Evolutionary conservation across 2,888 invertebrate genomes (phyloP).

Genomic region (Mesochorus sp.): DNA sequence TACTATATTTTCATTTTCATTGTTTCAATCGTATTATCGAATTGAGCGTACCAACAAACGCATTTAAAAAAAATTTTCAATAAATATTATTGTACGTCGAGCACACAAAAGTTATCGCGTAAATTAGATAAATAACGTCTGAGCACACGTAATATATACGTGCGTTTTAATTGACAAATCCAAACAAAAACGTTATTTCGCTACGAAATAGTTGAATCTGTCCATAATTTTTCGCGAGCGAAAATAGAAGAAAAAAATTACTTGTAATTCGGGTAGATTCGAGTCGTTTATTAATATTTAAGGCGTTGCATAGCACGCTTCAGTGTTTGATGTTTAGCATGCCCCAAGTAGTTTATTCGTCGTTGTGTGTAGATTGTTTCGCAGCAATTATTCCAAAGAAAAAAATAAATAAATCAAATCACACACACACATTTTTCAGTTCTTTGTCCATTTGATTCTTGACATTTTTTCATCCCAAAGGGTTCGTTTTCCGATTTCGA

Average conservation of each 20-base stretch:
- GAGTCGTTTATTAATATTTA: constrained; percentile 15
- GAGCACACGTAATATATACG: not conserved
- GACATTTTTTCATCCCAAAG: not conserved
- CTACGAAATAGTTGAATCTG: not conserved
- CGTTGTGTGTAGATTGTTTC: constrained; percentile 55
- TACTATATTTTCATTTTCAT: constrained; percentile 4
- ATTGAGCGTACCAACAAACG: constrained; percentile 58
- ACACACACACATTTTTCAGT: not conserved
- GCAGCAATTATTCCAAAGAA: constrained; percentile 53
- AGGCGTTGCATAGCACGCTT: constrained; percentile 29
- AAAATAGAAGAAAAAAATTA: not conserved
- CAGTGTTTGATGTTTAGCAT: constrained; percentile 21
- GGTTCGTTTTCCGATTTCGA: constrained; percentile 30
- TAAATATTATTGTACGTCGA: constrained; percentile 54
- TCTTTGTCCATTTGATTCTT: no score
- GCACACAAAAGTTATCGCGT: constrained; percentile 7
- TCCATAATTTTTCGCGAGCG: constrained; percentile 32
- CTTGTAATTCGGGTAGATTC: constrained; percentile 37
- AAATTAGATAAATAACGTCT: constrained; percentile 13
- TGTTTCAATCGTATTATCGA: constrained; percentile 43
- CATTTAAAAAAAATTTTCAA: constrained; percentile 62
- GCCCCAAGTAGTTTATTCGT: constrained; percentile 20
- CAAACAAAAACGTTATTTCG: not conserved
- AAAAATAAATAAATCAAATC: not conserved
- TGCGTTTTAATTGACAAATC: not conserved